Evolutionary conservation across 1,140 invertebrate species (phyloP).

Genomic region (Drosophila prosaltans): DNA sequence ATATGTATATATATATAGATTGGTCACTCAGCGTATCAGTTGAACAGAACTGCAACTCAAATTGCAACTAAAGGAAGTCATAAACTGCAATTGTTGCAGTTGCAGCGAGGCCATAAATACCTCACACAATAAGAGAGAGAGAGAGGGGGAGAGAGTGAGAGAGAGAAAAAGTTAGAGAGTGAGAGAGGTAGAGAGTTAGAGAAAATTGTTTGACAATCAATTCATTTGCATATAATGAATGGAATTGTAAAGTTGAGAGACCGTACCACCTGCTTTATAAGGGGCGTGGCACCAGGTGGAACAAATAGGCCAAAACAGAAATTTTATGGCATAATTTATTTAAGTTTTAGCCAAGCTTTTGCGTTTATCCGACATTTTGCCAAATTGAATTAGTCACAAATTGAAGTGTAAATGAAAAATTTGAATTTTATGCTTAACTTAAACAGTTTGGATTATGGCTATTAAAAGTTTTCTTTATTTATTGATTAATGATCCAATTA

Average conservation of each 20-base stretch:
- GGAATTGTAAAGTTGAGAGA: constrained; percentile 9
- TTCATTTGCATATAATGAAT: constrained; percentile 14
- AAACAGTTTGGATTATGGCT: constrained; percentile 8
- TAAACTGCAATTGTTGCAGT: constrained; percentile 61
- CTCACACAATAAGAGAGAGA: not conserved
- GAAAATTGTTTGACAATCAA: constrained; percentile 8
- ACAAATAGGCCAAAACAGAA: constrained; percentile 13
- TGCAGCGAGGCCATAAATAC: constrained; percentile 55
- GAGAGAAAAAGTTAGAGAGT: not conserved
- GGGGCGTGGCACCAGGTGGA: constrained; percentile 6
- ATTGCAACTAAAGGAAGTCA: constrained; percentile 56
- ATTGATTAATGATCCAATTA: constrained; percentile 13
- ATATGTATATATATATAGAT: constrained; percentile 3
- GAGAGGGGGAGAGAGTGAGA: not conserved
- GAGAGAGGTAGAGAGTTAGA: not conserved
- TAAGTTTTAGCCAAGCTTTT: not conserved
- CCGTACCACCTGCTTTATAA: not conserved
- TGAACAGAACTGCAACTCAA: constrained; percentile 19
- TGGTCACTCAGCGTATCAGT: constrained; percentile 55
- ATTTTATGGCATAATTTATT: constrained; percentile 3
- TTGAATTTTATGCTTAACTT: not conserved
- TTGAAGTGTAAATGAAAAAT: constrained; percentile 6
- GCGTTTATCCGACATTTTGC: not conserved
- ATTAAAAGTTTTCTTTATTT: not conserved
- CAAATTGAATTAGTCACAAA: not conserved